Conservation (phyloP, 2,888 invertebrate genomes). For the Geophilus truncorum region DNA sequence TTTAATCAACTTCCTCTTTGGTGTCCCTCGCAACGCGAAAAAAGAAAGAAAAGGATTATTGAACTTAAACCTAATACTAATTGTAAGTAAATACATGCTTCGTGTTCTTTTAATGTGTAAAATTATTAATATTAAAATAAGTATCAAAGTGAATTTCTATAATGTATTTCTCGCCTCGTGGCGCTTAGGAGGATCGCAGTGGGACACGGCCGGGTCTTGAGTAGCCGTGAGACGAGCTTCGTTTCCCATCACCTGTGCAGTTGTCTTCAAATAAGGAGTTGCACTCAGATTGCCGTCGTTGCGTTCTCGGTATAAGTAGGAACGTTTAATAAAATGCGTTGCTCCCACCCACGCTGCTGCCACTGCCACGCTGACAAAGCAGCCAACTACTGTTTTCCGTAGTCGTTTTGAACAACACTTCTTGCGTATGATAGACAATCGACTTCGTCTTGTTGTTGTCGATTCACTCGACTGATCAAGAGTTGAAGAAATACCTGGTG, state of each 20-base stretch:
- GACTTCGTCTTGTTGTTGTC: not conserved
- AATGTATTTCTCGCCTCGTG: conserved; percentile 5
- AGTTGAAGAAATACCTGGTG: not conserved
- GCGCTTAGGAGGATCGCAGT: not conserved
- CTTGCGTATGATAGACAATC: conserved; percentile 9
- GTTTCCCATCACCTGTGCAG: conserved; percentile 12
- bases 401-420: conserved; percentile 31
- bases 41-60: not conserved
- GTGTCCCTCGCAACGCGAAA: not conserved
- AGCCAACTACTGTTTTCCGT: conserved; percentile 74
- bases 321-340: conserved; percentile 84
- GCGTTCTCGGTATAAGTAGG: conserved; percentile 56
- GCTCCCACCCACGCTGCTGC: conserved; percentile 89
- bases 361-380: conserved; percentile 76
- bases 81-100: not conserved
- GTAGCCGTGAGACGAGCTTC: not conserved
- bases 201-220: not conserved
- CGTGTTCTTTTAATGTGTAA: not conserved
- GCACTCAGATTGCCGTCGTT: not conserved
- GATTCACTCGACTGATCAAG: not conserved
- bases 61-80: not conserved
- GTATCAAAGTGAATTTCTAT: not conserved
- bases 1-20: not conserved
- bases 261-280: conserved; percentile 24
- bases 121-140: not conserved